Percentiles rank a stretch among this genome's conserved stretches.
These are phyloP conservation scores for Pangasianodon gigas DNA, from an alignment of 2,113 vertebrate species.

Conservation along the genomic window DNA sequence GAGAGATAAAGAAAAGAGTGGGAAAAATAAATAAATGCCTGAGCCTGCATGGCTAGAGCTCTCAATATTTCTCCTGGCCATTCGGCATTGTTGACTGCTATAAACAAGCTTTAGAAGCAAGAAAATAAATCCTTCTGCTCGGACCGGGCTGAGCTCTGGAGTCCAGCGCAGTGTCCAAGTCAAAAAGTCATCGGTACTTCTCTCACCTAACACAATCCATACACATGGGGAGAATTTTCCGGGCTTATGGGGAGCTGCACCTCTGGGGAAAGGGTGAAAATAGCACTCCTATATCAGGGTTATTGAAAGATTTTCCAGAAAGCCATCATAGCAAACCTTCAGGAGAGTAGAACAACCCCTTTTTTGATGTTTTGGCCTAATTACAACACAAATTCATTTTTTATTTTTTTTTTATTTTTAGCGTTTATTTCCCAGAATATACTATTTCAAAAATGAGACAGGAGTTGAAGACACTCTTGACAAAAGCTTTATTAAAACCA, in stretches of 20 bases:
- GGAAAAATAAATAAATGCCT: conserved; percentile 58
- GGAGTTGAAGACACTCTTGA: neutral
- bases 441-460: neutral
- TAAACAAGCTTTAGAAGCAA: conserved; percentile 40
- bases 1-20: conserved; percentile 11
- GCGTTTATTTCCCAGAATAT: neutral
- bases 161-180: conserved; percentile 3
- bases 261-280: conserved; percentile 12
- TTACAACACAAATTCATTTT: conserved; percentile 1
- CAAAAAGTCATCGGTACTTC: conserved; percentile 31
- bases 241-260: neutral
- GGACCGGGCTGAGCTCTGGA: neutral
- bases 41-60: conserved; percentile 32
- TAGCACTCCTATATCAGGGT: neutral
- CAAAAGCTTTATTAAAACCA: conserved; percentile 10
- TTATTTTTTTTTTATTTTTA: neutral
- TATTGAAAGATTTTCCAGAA: neutral
- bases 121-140: conserved; percentile 34
- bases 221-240: conserved; percentile 16
- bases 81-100: conserved; percentile 28
- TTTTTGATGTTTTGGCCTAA: conserved; percentile 9
- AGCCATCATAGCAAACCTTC: neutral
- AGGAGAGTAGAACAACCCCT: neutral
- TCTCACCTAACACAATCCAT: neutral
- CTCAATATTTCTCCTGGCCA: conserved; percentile 39